Percentiles rank a stretch among this genome's conserved stretches.
phyloP scores from a whole-genome alignment of 2,797 vertebrate species.

The Crenuchus spilurus region DNA sequence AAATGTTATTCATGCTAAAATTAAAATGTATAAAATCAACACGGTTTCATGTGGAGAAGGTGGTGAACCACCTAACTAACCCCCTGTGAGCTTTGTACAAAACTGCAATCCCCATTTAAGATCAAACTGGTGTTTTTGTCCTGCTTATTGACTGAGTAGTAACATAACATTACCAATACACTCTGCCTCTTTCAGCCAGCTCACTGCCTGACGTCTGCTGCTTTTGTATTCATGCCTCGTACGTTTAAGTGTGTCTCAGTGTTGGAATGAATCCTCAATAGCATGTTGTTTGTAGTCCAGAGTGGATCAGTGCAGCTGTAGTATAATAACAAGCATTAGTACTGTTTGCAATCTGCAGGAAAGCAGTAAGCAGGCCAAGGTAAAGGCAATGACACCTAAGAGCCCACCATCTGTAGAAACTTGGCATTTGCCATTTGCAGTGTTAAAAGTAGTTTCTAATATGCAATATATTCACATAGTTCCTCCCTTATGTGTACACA shows the following conservation, averaged over 20 bases:
- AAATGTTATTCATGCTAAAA: too few relatives aligned
- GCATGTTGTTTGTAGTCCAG: conserved; percentile 8
- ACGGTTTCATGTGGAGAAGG: too few relatives aligned
- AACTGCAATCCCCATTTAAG: not conserved
- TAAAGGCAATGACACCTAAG: not conserved
- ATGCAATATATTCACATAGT: not conserved
- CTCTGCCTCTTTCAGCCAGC: not conserved
- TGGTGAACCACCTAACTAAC: too few relatives aligned
- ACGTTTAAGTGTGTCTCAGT: not conserved
- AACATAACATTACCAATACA: not conserved
- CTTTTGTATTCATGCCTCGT: conserved; percentile 19
- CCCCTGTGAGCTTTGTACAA: not conserved
- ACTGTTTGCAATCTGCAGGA: not conserved
- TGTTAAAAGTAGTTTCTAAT: not conserved
- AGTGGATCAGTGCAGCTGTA: conserved; percentile 1
- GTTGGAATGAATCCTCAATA: conserved; percentile 8
- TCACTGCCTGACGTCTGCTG: conserved; percentile 5
- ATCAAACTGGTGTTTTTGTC: not conserved
- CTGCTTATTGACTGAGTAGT: not conserved
- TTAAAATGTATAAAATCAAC: too few relatives aligned
- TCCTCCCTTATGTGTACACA: too few relatives aligned
- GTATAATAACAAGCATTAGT: not conserved
- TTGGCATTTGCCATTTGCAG: not conserved
- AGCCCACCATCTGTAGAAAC: not conserved
- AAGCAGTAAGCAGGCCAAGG: not conserved